These are phyloP conservation scores for Coenonympha arcania DNA, from an alignment of 2,888 invertebrate genomes.

Conservation along the genomic window DNA sequence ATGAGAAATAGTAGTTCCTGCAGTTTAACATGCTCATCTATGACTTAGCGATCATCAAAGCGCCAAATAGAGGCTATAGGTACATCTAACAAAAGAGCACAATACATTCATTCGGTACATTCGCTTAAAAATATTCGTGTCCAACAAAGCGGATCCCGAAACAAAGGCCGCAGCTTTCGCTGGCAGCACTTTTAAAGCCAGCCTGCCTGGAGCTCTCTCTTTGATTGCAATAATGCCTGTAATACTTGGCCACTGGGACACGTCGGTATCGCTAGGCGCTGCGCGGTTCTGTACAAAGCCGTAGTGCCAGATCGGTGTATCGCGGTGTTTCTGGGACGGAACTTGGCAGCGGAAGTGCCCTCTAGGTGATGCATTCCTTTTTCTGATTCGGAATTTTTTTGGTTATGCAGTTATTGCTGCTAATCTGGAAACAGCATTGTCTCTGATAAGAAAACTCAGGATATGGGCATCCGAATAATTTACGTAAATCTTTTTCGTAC, in stretches of 20 bases:
- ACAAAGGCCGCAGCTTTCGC: constrained; percentile 19
- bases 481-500: too few relatives aligned
- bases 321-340: constrained; percentile 3
- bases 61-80: constrained; percentile 1
- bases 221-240: constrained; percentile 31
- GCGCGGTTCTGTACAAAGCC: constrained; percentile 8
- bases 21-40: not conserved
- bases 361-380: constrained; percentile 51
- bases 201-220: constrained; percentile 29
- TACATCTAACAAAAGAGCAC: constrained; percentile 7
- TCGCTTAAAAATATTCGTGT: constrained; percentile 20
- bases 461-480: too few relatives aligned
- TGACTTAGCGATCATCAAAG: not conserved
- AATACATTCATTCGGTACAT: constrained; percentile 11
- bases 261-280: constrained; percentile 17
- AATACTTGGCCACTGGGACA: constrained; percentile 31
- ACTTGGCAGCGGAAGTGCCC: constrained; percentile 43
- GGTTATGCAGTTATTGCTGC: too few relatives aligned
- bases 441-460: too few relatives aligned
- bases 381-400: too few relatives aligned
- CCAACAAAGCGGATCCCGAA: constrained; percentile 22
- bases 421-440: too few relatives aligned
- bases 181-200: constrained; percentile 24
- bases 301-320: constrained; percentile 8
- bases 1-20: too few relatives aligned